phyloP scores from a whole-genome alignment of 2,113 vertebrate species.

The Boulengerochromis microlepis region DNA sequence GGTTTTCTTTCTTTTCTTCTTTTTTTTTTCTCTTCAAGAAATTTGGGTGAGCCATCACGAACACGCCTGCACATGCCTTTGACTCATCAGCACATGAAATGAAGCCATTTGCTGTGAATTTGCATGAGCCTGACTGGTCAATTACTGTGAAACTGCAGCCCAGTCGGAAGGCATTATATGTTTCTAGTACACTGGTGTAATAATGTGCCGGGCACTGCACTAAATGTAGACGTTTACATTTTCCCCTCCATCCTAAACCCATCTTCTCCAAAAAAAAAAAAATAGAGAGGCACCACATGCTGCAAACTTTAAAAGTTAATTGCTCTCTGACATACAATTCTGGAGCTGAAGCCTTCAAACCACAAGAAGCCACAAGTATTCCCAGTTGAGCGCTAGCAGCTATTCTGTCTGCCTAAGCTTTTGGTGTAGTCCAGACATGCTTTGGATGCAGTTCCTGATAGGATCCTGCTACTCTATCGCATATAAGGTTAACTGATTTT shows the following conservation, averaged over 20 bases:
- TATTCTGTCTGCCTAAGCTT: slow-evolving; percentile 46
- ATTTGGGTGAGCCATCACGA: background rate
- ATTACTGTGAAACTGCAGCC: slow-evolving; percentile 23
- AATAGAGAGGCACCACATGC: slow-evolving; percentile 62
- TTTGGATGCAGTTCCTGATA: slow-evolving; percentile 9
- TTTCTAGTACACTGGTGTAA: background rate
- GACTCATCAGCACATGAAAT: slow-evolving; percentile 47
- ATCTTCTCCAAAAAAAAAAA: background rate
- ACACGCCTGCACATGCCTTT: slow-evolving; percentile 34
- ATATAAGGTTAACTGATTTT: background rate
- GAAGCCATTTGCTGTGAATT: slow-evolving; percentile 32
- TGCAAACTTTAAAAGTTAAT: slow-evolving; percentile 72
- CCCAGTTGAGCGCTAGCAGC: slow-evolving; percentile 52
- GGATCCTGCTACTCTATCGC: background rate
- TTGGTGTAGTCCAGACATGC: slow-evolving; percentile 51
- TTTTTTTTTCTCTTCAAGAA: background rate
- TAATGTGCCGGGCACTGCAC: background rate
- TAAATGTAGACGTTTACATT: background rate
- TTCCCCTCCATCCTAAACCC: slow-evolving; percentile 3
- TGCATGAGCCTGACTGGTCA: slow-evolving; percentile 19
- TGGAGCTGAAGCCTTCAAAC: slow-evolving; percentile 60
- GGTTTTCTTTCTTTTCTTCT: background rate
- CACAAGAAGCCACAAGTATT: slow-evolving; percentile 71
- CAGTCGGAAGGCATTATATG: background rate
- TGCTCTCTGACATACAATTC: slow-evolving; percentile 70